A percentile compares a stretch with the other conserved stretches of the same genome.
Conservation (phyloP, 2,797 vertebrate genomes). For the Bradypodion pumilum region DNA sequence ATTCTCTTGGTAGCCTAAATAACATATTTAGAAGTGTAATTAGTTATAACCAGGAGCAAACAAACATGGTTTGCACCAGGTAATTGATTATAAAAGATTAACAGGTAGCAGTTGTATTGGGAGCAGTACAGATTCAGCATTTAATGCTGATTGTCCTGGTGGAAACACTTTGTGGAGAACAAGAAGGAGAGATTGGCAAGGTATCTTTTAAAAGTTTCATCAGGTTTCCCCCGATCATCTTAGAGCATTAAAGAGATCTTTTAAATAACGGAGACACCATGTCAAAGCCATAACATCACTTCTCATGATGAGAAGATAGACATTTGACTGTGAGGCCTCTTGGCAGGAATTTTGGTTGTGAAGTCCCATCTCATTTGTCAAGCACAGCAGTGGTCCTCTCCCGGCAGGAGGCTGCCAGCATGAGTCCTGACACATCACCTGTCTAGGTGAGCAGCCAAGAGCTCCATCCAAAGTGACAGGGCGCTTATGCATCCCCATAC, state of each 20-base stretch:
- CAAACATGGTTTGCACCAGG: constrained; percentile 70
- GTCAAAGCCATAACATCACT: constrained; percentile 61
- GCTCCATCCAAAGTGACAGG: constrained; percentile 73
- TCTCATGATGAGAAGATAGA: constrained; percentile 56
- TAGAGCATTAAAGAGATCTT: constrained; percentile 59
- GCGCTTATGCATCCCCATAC: constrained; percentile 68
- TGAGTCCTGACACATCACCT: constrained; percentile 71
- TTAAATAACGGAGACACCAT: constrained; percentile 51
- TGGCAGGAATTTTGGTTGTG: constrained; percentile 78
- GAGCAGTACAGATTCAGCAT: constrained; percentile 38
- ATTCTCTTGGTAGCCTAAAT: constrained; percentile 72
- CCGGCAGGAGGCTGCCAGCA: constrained; percentile 64
- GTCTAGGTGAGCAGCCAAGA: constrained; percentile 64
- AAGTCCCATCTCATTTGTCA: constrained; percentile 82
- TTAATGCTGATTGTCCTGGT: constrained; percentile 50
- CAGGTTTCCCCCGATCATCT: constrained; percentile 46
- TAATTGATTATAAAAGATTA: constrained; percentile 68
- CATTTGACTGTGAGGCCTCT: constrained; percentile 76
- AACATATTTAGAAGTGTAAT: constrained; percentile 77
- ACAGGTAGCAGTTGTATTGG: constrained; percentile 54
- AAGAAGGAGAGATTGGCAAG: constrained; percentile 26
- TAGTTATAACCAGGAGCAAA: constrained; percentile 79
- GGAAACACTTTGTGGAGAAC: constrained; percentile 21
- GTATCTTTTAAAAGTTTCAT: constrained; percentile 52
- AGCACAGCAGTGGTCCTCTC: constrained; percentile 66